Evolutionary conservation across 2,888 invertebrate species (phyloP).

Genomic region (Apamea crenata): DNA sequence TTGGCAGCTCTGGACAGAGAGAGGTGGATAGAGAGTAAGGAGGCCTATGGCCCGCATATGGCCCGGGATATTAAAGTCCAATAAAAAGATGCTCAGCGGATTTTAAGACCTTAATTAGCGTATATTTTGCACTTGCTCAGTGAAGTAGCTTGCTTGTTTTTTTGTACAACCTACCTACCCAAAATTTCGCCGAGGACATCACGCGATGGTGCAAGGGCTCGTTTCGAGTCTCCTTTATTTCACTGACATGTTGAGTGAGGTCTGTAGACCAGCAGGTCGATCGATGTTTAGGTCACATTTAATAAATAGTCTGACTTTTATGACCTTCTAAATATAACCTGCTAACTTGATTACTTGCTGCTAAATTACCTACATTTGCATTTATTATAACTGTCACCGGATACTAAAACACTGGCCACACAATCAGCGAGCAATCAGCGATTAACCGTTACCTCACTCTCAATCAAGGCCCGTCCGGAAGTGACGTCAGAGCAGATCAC

Average conservation of each 20-base stretch:
- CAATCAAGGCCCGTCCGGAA: constrained; percentile 77
- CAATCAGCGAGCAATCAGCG: constrained; percentile 68
- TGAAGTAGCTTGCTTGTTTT: neutral
- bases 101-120: no score
- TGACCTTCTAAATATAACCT: neutral
- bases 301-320: neutral
- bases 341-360: neutral
- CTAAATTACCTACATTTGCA: constrained; percentile 15
- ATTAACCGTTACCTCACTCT: constrained; percentile 74
- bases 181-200: neutral
- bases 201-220: accelerated
- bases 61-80: no score
- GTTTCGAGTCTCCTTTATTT: neutral
- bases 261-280: neutral
- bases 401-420: constrained; percentile 55
- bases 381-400: constrained; percentile 37
- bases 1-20: no score
- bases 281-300: neutral
- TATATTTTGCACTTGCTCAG: no score
- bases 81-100: no score
- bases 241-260: neutral
- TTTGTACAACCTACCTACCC: neutral
- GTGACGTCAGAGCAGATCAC: constrained; percentile 77
- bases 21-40: no score
- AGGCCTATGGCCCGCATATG: no score